These are phyloP conservation scores for Hydrophis major DNA, from an alignment of 2,797 vertebrate genomes.

Conservation along the genomic window DNA sequence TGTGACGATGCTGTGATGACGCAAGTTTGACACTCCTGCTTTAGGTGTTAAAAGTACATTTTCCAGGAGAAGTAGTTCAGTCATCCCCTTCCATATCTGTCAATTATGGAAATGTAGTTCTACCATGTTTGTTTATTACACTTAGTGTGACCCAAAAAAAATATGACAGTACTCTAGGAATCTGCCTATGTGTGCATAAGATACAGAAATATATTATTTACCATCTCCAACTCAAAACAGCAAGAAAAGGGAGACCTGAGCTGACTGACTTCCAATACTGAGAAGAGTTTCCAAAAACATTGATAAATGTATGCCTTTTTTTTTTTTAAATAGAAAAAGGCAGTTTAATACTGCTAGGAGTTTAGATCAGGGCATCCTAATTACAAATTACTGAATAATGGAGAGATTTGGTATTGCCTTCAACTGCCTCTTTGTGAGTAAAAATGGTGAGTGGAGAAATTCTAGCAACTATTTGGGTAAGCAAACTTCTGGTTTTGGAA, in stretches of 20 bases:
- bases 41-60: not conserved
- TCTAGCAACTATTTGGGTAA: not conserved
- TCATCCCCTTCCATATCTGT: not conserved
- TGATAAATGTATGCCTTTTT: not conserved
- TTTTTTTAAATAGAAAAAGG: not conserved
- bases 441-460: not conserved
- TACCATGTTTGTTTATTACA: not conserved
- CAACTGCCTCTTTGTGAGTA: not conserved
- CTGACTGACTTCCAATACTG: accelerated
- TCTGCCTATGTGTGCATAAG: not conserved
- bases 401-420: not conserved
- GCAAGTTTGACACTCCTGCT: too few species aligned
- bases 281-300: not conserved
- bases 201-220: not conserved
- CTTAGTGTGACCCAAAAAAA: not conserved
- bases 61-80: not conserved
- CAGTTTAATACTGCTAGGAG: not conserved
- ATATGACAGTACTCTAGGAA: not conserved
- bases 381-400: too few species aligned
- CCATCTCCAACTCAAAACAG: too few species aligned
- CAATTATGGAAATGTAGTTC: not conserved
- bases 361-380: not conserved
- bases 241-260: not conserved
- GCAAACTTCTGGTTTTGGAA: not conserved
- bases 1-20: too few species aligned